phyloP scores from a whole-genome alignment of 35 echinoderm and acorn worm genomes.

The Anneissia japonica region DNA sequence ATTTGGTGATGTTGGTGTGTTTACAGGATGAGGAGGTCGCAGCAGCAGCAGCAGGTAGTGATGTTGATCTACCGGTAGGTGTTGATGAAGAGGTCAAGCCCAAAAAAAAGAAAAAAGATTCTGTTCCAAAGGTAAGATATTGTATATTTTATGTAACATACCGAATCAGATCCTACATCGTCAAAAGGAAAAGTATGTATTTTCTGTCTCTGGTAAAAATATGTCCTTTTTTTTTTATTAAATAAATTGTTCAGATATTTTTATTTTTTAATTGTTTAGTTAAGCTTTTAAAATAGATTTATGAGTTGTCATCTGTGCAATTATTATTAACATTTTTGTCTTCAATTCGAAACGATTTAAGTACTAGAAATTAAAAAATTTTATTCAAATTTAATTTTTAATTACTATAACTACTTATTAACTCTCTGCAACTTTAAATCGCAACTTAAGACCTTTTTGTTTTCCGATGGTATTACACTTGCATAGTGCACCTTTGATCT shows the following conservation, averaged over 20 bases:
- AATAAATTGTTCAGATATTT: background rate
- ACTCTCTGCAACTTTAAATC: too few species aligned
- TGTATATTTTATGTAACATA: background rate
- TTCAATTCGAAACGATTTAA: too few species aligned
- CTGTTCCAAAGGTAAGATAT: background rate
- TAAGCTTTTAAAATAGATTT: background rate
- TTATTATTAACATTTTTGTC: background rate
- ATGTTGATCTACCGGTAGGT: background rate
- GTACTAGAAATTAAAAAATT: too few species aligned
- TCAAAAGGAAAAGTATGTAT: too few species aligned
- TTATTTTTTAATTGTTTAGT: background rate
- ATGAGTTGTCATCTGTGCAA: background rate
- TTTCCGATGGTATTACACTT: too few species aligned
- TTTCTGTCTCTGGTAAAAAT: background rate
- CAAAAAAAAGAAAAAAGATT: constrained; percentile 28
- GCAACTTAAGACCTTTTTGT: too few species aligned
- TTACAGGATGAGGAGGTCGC: background rate
- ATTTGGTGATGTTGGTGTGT: background rate
- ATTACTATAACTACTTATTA: too few species aligned
- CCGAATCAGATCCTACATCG: too few species aligned
- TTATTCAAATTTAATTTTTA: too few species aligned
- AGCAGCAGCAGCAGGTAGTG: background rate
- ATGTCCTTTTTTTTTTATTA: background rate
- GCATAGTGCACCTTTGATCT: too few species aligned
- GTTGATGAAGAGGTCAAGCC: background rate